phyloP scores from a whole-genome alignment of 2,888 invertebrate species.

The Diplolepis rosae region DNA sequence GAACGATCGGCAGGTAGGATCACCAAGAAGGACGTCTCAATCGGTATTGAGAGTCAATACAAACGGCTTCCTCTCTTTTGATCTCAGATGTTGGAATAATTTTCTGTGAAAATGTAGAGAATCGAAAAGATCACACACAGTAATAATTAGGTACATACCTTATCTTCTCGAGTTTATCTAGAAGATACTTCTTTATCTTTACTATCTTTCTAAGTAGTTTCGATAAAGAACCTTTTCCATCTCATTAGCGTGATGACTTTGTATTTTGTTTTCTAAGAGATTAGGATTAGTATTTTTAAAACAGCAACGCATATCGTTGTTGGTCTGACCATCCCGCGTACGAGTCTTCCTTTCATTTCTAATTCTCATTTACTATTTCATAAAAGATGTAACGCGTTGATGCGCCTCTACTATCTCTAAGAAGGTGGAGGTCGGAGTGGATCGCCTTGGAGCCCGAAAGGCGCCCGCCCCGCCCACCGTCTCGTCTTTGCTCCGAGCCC shows the following conservation, averaged over 20 bases:
- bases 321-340: neutral
- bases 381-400: slow-evolving; percentile 68
- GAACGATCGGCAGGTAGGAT: slow-evolving; percentile 50
- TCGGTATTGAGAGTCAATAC: slow-evolving; percentile 63
- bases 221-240: no score
- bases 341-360: slow-evolving; percentile 41
- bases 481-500: slow-evolving; percentile 69
- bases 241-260: neutral
- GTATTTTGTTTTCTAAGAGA: neutral
- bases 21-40: slow-evolving; percentile 64
- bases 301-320: neutral
- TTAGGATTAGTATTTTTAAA: neutral
- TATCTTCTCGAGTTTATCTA: no score
- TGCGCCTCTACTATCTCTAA: slow-evolving; percentile 67
- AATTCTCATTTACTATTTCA: slow-evolving; percentile 63
- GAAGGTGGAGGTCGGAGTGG: slow-evolving; percentile 72
- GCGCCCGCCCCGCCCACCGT: slow-evolving; percentile 72
- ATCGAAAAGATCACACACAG: neutral
- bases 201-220: no score
- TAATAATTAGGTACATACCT: no score
- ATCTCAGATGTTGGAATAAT: neutral
- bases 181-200: no score
- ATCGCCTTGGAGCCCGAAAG: slow-evolving; percentile 73
- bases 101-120: neutral
- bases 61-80: slow-evolving; percentile 38